phyloP scores from a whole-genome alignment of 2,797 vertebrate species.

The Phaenicophaeus curvirostris region DNA sequence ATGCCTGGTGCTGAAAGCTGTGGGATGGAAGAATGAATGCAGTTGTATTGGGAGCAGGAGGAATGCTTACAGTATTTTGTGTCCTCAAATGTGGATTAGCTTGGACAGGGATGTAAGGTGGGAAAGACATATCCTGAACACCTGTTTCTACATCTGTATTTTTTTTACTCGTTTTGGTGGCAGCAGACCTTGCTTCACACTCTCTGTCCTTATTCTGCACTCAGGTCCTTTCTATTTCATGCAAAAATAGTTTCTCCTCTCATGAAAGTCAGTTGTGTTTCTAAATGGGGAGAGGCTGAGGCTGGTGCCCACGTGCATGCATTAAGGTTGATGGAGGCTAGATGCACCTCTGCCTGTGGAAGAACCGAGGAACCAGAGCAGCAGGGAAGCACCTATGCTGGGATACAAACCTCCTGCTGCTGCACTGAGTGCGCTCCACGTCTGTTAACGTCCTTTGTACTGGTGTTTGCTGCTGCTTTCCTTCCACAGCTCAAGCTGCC shows the following conservation, averaged over 20 bases:
- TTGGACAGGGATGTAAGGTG: conserved; percentile 66
- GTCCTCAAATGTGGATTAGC: conserved; percentile 64
- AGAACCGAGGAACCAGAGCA: background rate
- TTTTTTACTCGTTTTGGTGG: conserved; percentile 6
- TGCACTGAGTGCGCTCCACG: accelerated
- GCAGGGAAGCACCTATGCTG: background rate
- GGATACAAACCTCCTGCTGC: background rate
- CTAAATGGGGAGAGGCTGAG: background rate
- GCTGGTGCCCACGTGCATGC: accelerated
- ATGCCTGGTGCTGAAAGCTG: conserved; percentile 72
- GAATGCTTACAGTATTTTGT: conserved; percentile 57
- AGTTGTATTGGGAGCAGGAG: conserved; percentile 57
- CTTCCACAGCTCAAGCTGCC: background rate
- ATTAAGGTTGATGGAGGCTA: background rate
- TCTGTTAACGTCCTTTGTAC: background rate
- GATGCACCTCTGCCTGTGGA: background rate
- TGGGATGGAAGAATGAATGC: conserved; percentile 58
- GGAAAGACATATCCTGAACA: conserved; percentile 69
- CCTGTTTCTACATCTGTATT: conserved; percentile 68
- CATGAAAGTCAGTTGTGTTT: background rate
- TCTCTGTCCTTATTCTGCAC: background rate
- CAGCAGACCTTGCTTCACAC: background rate
- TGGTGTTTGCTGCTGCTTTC: background rate
- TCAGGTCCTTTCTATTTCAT: background rate
- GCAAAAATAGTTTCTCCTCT: background rate